A percentile compares a stretch with the other conserved stretches of the same genome.
phyloP scores from a whole-genome alignment of 2,113 vertebrate genomes.

The Zosterops japonicus region DNA sequence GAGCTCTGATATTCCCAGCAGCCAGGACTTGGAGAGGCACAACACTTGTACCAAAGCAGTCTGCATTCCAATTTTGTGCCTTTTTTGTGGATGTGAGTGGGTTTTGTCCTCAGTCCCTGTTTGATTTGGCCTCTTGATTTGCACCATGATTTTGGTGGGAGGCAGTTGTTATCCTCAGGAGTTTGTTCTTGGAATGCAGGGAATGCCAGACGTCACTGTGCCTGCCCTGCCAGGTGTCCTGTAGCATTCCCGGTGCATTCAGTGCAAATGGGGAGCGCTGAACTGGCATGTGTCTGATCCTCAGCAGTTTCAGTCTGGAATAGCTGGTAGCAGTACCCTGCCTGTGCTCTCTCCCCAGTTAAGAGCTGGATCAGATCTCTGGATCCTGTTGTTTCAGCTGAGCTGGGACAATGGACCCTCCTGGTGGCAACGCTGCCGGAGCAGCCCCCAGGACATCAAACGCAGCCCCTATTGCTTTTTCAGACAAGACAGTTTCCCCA shows the following conservation, averaged over 20 bases:
- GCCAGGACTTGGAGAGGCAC: not conserved
- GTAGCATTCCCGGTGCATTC: fast-evolving
- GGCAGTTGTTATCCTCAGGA: not conserved
- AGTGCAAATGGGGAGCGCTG: fast-evolving
- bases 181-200: not conserved
- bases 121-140: not conserved
- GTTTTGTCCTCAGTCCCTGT: not conserved
- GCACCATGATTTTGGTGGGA: fast-evolving
- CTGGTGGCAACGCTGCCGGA: fast-evolving
- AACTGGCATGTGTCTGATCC: not conserved
- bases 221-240: not conserved
- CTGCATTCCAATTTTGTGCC: fast-evolving
- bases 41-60: fast-evolving
- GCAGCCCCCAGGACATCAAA: not conserved
- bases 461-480: not conserved
- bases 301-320: fast-evolving
- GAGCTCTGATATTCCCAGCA: not conserved
- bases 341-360: fast-evolving
- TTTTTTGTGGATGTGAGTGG: fast-evolving
- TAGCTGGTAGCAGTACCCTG: fast-evolving
- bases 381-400: not conserved
- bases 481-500: not conserved
- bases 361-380: fast-evolving
- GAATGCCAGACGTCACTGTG: fast-evolving
- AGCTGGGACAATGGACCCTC: not conserved